Evolutionary conservation across 2,113 vertebrate species (phyloP), one percentile per base, ranked within the genome.

Genomic region (Myrmecophaga tridactyla): DNA sequence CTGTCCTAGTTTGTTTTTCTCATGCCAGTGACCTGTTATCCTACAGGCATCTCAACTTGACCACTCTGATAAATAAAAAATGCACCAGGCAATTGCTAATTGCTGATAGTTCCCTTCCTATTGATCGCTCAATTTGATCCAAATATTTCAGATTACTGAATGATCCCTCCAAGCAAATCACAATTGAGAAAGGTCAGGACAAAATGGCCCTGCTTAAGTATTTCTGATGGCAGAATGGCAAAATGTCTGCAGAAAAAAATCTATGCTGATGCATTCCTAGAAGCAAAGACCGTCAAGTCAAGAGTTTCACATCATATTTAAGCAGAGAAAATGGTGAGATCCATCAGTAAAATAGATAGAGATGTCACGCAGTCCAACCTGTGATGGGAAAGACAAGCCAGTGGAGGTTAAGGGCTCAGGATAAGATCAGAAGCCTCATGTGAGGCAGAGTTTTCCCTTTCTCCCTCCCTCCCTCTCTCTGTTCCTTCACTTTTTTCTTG

Each of bases 101-200:
- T 87, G 41, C 97, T 97, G 96, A 94, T 88, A 89, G 92, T 39
- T 98, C 65, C 80, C 60, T 95, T 48, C 80, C 75, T 85, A 94
- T 95, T 97, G 97, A 97, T 98, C 97, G 2, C 0, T 91, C 82
- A 43, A 23, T 97, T 97, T 96, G 84, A 70, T 70, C 51, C 4
- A 53, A 82, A 80, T 1, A 5, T 75, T 94, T 98, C 90, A 75
- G 96, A 90, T 97, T 96, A 77, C 78, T 53, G 62, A 94, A n/a
- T 60, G 76, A 96, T 94, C 56, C 83, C 96, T 81, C 83, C 85
- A 87, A 5, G 80, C 81, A 96, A 41, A 86, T 94, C 95, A 84
- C 67, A 85, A 41, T 39, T 89, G 73, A 81, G 72, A 70, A 23
- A 18, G 77, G 58, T 43, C 18, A 87, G 58, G 88, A 84, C 51